Base-by-base conservation (phyloP, 2,113 vertebrate genomes). In the Anser cygnoides region DNA sequence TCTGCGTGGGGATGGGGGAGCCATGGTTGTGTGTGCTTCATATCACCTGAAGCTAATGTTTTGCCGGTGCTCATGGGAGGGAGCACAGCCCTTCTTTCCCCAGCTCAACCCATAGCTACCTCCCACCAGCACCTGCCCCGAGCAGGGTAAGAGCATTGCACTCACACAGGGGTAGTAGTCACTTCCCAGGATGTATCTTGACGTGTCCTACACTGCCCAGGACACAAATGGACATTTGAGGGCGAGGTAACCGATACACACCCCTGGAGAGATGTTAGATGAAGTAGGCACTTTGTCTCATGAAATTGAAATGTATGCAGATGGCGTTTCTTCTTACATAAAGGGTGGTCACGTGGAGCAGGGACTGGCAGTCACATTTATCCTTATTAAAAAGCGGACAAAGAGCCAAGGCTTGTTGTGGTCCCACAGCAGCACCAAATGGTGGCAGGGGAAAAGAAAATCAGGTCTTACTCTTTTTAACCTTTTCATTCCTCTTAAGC, bases 401-500 rank as follows among this genome's bases (percentile, higher is more conserved):
- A 76, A 73, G 35, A 91, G 28, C 7, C 59, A 74, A 49, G 35
- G 33, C 72, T 82, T 93, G 35, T 58, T 92, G 63, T 70, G 23
- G 66, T 91, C n/a, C 65, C 75, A 88, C 41, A 90, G 84, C 74
- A 95, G 23, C 86, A 93, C 80, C 93, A 95, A 93, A 95, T 75
- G 37, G 57, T 78, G 33, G 13, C 28, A 67, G 11, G 20, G 11
- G 2, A 6, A 3, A 33, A 61, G 43, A 49, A 54, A 59, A 57
- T 50, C 12, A 61, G 31, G 5, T 19, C 21, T 8, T 87, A 18
- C 15, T 70, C 11, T 22, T 86, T 70, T 79, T 82, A 85, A 50
- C 33, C 25, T 78, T 35, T 84, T 87, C 52, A 23, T 90, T 94
- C 41, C 8, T 79, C 9, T 50, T 91, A 59, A 88, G 6, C n/a